Evolutionary conservation across 2,888 invertebrate species (phyloP).

Genomic region (Chydorus sphaericus): DNA sequence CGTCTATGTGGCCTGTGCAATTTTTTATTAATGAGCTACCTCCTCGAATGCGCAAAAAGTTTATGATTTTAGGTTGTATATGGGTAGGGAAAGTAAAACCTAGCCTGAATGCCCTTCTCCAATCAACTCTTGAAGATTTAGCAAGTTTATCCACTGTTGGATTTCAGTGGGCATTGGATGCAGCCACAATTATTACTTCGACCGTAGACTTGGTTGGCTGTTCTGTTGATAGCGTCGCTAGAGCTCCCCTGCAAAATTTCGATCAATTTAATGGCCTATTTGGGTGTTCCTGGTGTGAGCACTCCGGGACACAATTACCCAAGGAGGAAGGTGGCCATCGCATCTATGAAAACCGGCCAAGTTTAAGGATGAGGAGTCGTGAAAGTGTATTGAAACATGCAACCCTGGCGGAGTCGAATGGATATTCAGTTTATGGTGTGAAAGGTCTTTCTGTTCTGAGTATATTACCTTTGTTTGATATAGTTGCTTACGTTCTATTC

Average conservation of each 20-base stretch:
- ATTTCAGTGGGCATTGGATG: constrained; percentile 8
- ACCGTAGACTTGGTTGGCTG: not conserved
- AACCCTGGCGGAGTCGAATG: not conserved
- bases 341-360: not conserved
- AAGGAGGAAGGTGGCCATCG: not conserved
- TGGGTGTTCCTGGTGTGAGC: constrained; percentile 17
- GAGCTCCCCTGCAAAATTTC: constrained; percentile 16
- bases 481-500: constrained; percentile 16
- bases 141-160: not conserved
- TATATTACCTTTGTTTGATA: constrained; percentile 16
- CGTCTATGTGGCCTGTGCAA: constrained; percentile 16
- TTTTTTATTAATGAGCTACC: constrained; percentile 14
- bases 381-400: not conserved
- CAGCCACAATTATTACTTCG: not conserved
- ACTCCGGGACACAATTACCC: constrained; percentile 10
- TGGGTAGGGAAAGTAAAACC: constrained; percentile 16
- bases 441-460: not conserved
- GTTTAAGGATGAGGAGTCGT: not conserved
- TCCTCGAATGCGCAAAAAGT: not conserved
- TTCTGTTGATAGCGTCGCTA: constrained; percentile 15
- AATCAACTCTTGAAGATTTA: not conserved
- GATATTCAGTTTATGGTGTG: not conserved
- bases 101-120: constrained; percentile 11
- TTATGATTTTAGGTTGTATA: constrained; percentile 4
- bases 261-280: constrained; percentile 17